Conservation (phyloP, 2,797 vertebrate genomes). For the Phaenicophaeus curvirostris region DNA sequence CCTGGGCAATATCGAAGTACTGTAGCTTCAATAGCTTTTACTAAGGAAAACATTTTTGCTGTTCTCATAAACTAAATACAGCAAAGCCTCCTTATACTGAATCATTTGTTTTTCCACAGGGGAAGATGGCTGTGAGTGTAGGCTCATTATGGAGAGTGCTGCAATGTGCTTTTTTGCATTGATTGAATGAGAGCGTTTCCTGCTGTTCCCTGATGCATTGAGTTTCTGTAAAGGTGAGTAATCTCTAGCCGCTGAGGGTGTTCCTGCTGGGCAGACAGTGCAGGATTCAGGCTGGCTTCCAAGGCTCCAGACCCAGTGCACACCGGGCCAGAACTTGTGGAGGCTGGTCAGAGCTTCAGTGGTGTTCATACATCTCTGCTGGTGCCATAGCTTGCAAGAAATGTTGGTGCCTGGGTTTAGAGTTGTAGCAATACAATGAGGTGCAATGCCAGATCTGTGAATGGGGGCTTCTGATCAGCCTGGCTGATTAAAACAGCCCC, state of each 20-base stretch:
- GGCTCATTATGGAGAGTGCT: not conserved
- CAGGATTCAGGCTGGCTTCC: not conserved
- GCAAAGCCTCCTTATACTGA: not conserved
- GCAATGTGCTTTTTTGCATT: not conserved
- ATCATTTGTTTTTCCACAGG: not conserved
- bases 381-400: not conserved
- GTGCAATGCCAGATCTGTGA: not conserved
- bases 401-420: not conserved
- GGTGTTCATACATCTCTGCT: not conserved
- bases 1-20: not conserved
- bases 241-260: not conserved
- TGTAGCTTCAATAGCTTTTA: not conserved
- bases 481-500: not conserved
- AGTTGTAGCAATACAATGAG: not conserved
- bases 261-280: not conserved
- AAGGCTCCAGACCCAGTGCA: not conserved
- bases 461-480: not conserved
- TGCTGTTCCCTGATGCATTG: not conserved
- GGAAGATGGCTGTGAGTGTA: not conserved
- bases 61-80: not conserved
- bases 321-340: not conserved
- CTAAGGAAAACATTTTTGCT: not conserved
- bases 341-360: not conserved
- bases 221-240: not conserved
- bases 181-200: not conserved